Base-by-base conservation (phyloP, 2,888 invertebrate species). In the Hyalella azteca region DNA sequence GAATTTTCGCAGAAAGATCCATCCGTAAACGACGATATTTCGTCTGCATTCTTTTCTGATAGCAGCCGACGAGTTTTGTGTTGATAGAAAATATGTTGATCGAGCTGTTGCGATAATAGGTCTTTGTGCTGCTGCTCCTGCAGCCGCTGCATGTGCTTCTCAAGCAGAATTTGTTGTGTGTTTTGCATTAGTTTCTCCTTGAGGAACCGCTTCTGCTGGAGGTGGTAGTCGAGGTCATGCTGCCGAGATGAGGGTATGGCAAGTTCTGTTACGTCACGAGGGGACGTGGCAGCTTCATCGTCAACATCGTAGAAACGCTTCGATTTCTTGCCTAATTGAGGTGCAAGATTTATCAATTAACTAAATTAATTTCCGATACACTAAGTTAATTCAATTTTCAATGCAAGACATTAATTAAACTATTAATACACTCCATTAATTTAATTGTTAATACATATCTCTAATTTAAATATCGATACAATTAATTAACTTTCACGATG, bases 81-180 rank as follows among this genome's bases (percentile, higher is more conserved):
- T 19, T 66, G 66, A 36, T 66, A 66, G 7, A 66, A 36, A 15
- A 66, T 66, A 19, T 66, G 66, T n/a, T 66, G 66, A 66, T 66
- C 66, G 19, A 66, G 36, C 29, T 66, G 66, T 36, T 32, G 36
- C 29, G 66, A 32, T 39, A 66, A 29, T 19, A 66, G 19, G 19
- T 66, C 66, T 36, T 66, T 32, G 13, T 66, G 59, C 15, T 59
- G 59, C 32, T 59, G 66, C 19, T 66, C 36, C 15, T 75, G 75
- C 22, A 73, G 13, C 22, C n/a, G 36, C 40, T 75, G 40, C 75
- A 75, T 75, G 75, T 75, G 75, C 29, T 45, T 75, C 45, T 75
- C 75, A 15, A 75, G 36, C 9, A 75, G 75, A 4, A 75, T 75
- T 45, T 75, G 75, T 26, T 75, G 40, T 22, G 9, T 75, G 41